Conservation (phyloP, 2,888 invertebrate species). For the Spatulosminthurus flaviceps region DNA sequence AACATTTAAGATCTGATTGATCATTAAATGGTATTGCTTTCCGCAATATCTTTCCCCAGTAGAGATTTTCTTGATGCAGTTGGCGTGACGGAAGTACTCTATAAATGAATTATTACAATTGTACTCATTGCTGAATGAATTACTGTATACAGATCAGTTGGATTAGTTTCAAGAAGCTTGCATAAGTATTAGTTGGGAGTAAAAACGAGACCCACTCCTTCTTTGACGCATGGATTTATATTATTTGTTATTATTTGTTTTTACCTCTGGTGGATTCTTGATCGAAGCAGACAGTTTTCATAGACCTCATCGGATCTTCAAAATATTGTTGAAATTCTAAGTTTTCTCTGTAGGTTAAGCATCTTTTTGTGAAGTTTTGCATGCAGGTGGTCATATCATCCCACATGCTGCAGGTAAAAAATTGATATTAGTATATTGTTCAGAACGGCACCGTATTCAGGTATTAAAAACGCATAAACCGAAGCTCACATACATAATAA, state of each 20-base stretch:
- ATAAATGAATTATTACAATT: neutral
- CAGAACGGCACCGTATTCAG: too few species aligned
- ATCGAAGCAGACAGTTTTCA: slow-evolving; percentile 60
- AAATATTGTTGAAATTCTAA: slow-evolving; percentile 59
- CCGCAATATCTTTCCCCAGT: slow-evolving; percentile 60
- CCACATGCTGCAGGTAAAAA: slow-evolving; percentile 56
- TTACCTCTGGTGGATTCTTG: slow-evolving; percentile 46
- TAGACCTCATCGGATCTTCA: slow-evolving; percentile 58
- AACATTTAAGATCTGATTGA: slow-evolving; percentile 58
- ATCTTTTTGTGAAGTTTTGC: slow-evolving; percentile 47
- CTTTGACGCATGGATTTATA: too few species aligned
- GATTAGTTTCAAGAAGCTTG: too few species aligned
- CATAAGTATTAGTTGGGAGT: too few species aligned
- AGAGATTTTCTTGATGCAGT: slow-evolving; percentile 62
- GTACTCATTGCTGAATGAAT: too few species aligned
- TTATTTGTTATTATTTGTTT: too few species aligned
- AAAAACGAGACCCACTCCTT: neutral
- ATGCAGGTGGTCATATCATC: slow-evolving; percentile 58
- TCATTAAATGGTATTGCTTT: slow-evolving; percentile 59
- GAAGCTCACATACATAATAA: too few species aligned
- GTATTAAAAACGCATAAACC: neutral
- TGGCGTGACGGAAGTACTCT: slow-evolving; percentile 61
- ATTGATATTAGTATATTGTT: neutral
- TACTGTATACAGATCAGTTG: too few species aligned
- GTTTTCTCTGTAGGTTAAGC: slow-evolving; percentile 54